Evolutionary conservation across 2,113 vertebrate species (phyloP).

Genomic region (Sphyrna mokarran): DNA sequence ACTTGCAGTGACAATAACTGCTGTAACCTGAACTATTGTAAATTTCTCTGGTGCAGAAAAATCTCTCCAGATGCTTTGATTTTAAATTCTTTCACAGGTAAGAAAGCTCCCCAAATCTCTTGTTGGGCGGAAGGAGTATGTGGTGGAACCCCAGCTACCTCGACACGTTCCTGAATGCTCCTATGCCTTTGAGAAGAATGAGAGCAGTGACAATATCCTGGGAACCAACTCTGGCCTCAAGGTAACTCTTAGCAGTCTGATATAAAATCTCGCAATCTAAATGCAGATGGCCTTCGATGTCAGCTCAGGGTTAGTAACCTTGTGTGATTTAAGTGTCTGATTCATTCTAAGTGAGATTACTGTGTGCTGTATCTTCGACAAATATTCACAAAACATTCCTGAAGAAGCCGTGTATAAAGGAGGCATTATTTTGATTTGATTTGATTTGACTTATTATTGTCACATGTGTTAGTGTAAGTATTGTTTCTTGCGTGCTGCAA

Average conservation of each 20-base stretch:
- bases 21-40: background rate
- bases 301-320: slow-evolving; percentile 51
- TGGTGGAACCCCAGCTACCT: slow-evolving; percentile 43
- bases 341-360: background rate
- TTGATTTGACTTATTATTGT: too few species aligned
- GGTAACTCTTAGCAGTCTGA: slow-evolving; percentile 40
- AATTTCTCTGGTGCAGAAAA: background rate
- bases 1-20: background rate
- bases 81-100: slow-evolving; percentile 54
- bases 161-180: slow-evolving; percentile 42
- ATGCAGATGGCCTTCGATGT: slow-evolving; percentile 47
- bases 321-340: background rate
- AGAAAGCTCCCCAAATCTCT: slow-evolving; percentile 58
- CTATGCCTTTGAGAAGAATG: slow-evolving; percentile 38
- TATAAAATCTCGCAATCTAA: slow-evolving; percentile 39
- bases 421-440: background rate
- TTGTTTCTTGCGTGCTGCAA: too few species aligned
- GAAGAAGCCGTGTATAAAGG: background rate
- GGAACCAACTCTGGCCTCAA: slow-evolving; percentile 32
- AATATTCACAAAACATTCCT: background rate
- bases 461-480: too few species aligned
- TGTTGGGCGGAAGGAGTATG: slow-evolving; percentile 43
- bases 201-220: background rate
- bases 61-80: background rate
- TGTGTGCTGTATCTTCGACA: background rate